Conservation (phyloP, 1,140 invertebrate species). For the Schmidtea mediterranea region DNA sequence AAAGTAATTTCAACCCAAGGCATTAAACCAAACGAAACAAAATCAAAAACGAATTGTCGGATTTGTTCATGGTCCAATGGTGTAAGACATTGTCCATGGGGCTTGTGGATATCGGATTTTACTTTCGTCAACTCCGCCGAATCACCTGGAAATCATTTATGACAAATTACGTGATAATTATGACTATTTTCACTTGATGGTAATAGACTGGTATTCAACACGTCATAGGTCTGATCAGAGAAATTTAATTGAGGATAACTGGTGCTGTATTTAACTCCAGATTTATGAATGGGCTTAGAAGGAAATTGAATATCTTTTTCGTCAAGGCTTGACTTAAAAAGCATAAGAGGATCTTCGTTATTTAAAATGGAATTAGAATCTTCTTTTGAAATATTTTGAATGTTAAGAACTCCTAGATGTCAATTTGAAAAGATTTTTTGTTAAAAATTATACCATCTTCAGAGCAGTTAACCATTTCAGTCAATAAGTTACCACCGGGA, state of each 20-base stretch:
- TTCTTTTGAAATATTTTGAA: no score
- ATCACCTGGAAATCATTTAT: no score
- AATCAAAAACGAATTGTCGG: conserved; percentile 55
- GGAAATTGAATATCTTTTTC: no score
- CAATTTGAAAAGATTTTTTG: neutral
- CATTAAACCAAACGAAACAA: conserved; percentile 51
- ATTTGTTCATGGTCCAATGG: conserved; percentile 49
- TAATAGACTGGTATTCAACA: neutral
- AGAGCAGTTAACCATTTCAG: neutral
- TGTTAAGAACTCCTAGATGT: no score
- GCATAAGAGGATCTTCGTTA: no score
- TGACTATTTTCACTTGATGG: neutral
- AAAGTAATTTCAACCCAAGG: conserved; percentile 68
- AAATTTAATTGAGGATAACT: neutral
- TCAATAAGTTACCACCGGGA: conserved; percentile 16
- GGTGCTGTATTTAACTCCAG: neutral
- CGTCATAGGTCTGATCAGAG: neutral
- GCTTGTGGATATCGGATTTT: conserved; percentile 3
- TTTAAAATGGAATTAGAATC: no score
- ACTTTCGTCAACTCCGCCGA: neutral
- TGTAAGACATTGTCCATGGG: conserved; percentile 42
- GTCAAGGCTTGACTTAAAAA: no score
- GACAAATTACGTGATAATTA: no score
- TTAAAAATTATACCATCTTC: neutral
- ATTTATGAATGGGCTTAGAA: neutral